Evolutionary conservation across 1,140 invertebrate genomes (phyloP).

Genomic region (Phthorimaea operculella): DNA sequence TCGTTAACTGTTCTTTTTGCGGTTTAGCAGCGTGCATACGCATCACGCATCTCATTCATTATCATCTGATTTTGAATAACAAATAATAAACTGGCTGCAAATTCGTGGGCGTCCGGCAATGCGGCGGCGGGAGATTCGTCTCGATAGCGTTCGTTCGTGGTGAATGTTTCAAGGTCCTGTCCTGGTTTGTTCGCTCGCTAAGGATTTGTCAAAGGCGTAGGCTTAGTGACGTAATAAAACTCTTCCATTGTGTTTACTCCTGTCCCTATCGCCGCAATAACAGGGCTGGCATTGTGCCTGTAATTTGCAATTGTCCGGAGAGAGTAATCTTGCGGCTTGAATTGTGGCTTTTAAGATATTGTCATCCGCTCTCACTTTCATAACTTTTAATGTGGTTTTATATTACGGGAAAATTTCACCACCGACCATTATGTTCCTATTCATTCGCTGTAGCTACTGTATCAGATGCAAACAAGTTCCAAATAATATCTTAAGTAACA

Average conservation of each 20-base stretch:
- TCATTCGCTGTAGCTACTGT: too few relatives aligned
- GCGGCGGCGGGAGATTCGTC: conserved; percentile 54
- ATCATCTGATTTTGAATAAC: conserved; percentile 15
- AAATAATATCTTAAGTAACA: too few relatives aligned
- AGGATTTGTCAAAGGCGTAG: conserved; percentile 61
- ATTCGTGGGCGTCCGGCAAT: conserved; percentile 46
- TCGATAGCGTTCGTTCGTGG: conserved; percentile 57
- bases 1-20: background rate
- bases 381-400: background rate
- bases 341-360: conserved; percentile 9
- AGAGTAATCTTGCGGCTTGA: conserved; percentile 9
- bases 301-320: background rate
- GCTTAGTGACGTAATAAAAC: conserved; percentile 40
- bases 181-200: conserved; percentile 53
- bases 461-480: too few relatives aligned
- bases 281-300: too few relatives aligned
- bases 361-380: conserved; percentile 9
- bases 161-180: conserved; percentile 65
- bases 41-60: background rate
- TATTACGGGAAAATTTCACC: too few relatives aligned
- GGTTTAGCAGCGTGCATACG: too few relatives aligned
- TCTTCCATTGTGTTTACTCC: conserved; percentile 6
- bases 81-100: conserved; percentile 27
- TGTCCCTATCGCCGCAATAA: background rate
- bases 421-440: too few relatives aligned